A percentile compares a stretch with the other conserved stretches of the same genome.
Evolutionary conservation across 2,888 invertebrate species (phyloP).

Genomic region (Cinara cedri): DNA sequence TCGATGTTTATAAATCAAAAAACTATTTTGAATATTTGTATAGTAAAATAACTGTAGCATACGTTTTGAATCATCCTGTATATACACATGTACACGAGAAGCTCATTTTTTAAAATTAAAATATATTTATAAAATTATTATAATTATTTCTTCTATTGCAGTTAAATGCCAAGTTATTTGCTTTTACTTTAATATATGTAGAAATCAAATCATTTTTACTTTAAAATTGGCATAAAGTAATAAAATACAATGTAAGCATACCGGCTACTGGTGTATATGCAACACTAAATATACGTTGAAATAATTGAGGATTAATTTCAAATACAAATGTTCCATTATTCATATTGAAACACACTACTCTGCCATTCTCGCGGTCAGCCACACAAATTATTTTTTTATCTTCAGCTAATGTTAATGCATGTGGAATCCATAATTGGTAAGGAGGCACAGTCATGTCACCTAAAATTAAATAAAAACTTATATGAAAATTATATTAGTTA

Average conservation of each 20-base stretch:
- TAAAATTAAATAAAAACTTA: constrained; percentile 4
- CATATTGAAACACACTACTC: constrained; percentile 75
- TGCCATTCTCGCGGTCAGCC: constrained; percentile 92
- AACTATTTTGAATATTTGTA: no score
- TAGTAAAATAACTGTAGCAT: no score
- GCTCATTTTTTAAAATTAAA: background rate
- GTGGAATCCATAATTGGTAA: constrained; percentile 69
- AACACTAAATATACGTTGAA: constrained; percentile 47
- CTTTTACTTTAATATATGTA: no score
- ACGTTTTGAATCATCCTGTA: no score
- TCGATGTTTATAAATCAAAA: no score
- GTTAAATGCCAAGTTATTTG: no score
- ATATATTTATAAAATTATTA: background rate
- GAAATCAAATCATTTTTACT: background rate
- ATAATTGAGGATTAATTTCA: constrained; percentile 35
- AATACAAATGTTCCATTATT: constrained; percentile 33
- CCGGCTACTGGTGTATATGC: constrained; percentile 50
- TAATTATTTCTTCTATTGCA: background rate
- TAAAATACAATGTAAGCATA: background rate
- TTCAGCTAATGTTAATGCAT: constrained; percentile 86
- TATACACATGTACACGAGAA: no score
- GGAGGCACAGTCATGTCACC: constrained; percentile 38
- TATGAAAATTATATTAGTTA: background rate
- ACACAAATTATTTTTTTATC: constrained; percentile 86
- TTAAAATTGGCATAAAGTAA: background rate